These are phyloP conservation scores for Tethya wilhelma DNA, from an alignment of 37 sponge, comb jelly and placozoan species.

Conservation along the genomic window DNA sequence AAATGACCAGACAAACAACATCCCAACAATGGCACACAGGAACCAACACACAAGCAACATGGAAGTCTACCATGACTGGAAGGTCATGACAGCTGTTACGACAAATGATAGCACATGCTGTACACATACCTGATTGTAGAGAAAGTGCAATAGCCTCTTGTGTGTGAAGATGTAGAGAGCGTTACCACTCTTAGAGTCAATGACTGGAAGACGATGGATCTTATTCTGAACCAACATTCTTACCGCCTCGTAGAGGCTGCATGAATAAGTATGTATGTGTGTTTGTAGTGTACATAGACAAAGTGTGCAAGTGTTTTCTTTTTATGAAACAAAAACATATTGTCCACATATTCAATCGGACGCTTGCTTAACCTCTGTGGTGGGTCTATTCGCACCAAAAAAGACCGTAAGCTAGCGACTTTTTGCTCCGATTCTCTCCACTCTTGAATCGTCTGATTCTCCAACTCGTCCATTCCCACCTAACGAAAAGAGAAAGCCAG, in stretches of 20 bases:
- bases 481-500: constrained; percentile 6
- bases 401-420: constrained; percentile 45
- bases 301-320: not conserved
- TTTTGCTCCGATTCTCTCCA: constrained; percentile 77
- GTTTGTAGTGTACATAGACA: not conserved
- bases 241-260: constrained; percentile 82
- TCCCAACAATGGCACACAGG: no score
- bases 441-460: constrained; percentile 87
- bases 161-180: constrained; percentile 93
- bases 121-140: constrained; percentile 15
- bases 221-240: constrained; percentile 81
- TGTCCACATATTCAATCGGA: not conserved
- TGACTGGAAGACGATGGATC: constrained; percentile 91
- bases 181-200: constrained; percentile 83
- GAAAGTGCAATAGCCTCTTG: constrained; percentile 79
- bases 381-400: constrained; percentile 74
- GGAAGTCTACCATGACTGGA: no score
- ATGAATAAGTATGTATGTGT: not conserved
- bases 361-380: constrained; percentile 59
- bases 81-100: no score
- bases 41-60: no score
- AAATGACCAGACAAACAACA: no score
- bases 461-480: constrained; percentile 91
- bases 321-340: not conserved
- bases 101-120: no score